Evolutionary conservation across 2,113 vertebrate species (phyloP), one percentile per base, ranked within the genome.

Genomic region (Tauraco erythrolophus): DNA sequence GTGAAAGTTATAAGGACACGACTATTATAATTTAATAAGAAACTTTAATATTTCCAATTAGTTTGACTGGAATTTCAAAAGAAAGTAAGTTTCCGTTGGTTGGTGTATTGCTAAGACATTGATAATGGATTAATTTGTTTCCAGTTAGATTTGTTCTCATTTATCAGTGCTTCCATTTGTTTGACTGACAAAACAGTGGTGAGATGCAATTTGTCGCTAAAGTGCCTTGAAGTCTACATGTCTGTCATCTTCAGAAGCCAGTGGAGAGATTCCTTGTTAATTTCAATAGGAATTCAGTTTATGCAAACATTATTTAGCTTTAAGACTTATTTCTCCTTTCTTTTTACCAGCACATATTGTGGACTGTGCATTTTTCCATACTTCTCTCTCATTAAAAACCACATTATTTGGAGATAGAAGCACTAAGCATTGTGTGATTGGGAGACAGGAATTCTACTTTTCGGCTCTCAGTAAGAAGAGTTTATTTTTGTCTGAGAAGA

Each of bases 111-210:
- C 22, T 87, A 75, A 72, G 50, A 69, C 57, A 69, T 57, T 84
- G 57, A 41, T 79, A 69, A 79, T 33, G 50, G 54, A 89, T 75
- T 80, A 64, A 75, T 92, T 94, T 87, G 8, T 86, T 94, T 95
- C 58, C 43, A 70, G 0, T 84, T 91, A 75, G 15, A 64, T 5
- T 84, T 54, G 13, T 57, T 80, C 31, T 70, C 11, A 19, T 71
- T 71, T 89, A 43, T 43, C 43, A n/a, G 56, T 10, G 1, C 46
- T 82, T 66, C 33, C 22, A 57, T 89, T 91, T 61, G 4, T 84
- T 74, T 95, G 39, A 57, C 21, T 94, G 64, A 56, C 4, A 23
- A 68, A 84, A 64, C 12, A 22, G 23, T 56, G 48, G 45, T 70
- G 19, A 83, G 16, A 56, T 66, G 21, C 4, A 81, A 35, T 81